Percentiles rank a stretch among this genome's conserved stretches.
phyloP scores from a whole-genome alignment of 2,797 vertebrate species.

The Cephalopachus bancanus region DNA sequence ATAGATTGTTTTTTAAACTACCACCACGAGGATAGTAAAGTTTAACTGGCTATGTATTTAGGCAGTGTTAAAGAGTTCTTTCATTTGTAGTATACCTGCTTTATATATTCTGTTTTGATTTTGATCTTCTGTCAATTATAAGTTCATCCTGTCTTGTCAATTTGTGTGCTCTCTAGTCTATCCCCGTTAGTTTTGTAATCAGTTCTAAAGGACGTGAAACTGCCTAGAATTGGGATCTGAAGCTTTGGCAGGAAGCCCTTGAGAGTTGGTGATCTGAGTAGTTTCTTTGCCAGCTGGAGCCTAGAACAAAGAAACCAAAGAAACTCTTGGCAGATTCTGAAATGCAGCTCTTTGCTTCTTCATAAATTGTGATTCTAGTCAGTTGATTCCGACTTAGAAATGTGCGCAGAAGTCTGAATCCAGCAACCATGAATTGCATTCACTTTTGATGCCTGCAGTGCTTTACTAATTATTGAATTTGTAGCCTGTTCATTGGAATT shows the following conservation, averaged over 20 bases:
- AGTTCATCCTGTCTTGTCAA: background rate
- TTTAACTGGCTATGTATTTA: background rate
- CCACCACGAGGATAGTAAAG: background rate
- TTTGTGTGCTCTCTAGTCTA: conserved; percentile 13
- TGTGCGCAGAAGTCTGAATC: background rate
- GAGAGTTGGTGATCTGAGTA: conserved; percentile 77
- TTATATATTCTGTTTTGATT: background rate
- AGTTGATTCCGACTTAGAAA: conserved; percentile 71
- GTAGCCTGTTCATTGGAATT: background rate
- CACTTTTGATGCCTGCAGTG: background rate
- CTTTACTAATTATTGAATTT: conserved; percentile 26
- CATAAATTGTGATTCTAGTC: conserved; percentile 73
- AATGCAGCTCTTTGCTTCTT: conserved; percentile 77
- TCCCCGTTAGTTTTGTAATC: conserved; percentile 8
- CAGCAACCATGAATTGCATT: background rate
- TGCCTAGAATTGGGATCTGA: conserved; percentile 68
- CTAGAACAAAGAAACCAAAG: conserved; percentile 83
- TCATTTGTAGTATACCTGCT: background rate
- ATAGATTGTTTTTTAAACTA: conserved; percentile 14
- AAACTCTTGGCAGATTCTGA: conserved; percentile 72
- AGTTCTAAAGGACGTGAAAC: conserved; percentile 27
- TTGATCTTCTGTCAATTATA: background rate
- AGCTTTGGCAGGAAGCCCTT: conserved; percentile 75
- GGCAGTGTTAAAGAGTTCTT: background rate
- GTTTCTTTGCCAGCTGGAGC: conserved; percentile 86